A percentile compares a stretch with the other conserved stretches of the same genome.
phyloP scores from a whole-genome alignment of 2,113 vertebrate species.

The Trachemys scripta region DNA sequence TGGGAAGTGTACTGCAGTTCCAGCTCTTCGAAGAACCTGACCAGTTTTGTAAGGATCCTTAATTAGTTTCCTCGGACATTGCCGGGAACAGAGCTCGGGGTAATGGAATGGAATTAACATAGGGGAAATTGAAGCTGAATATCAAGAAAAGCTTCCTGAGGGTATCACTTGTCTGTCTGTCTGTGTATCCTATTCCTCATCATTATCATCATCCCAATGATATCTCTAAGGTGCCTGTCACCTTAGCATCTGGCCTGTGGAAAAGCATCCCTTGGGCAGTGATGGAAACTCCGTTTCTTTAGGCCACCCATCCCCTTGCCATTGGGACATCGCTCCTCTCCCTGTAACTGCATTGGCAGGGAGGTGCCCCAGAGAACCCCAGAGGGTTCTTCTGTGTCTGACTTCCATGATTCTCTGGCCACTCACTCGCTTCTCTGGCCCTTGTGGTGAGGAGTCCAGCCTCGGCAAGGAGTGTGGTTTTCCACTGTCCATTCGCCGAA shows the following conservation, averaged over 20 bases:
- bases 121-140: not conserved
- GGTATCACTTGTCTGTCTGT: not conserved
- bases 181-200: not conserved
- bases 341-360: not conserved
- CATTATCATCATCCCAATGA: not conserved
- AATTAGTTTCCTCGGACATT: not conserved
- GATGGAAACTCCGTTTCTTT: not conserved
- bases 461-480: rapidly evolving
- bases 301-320: rapidly evolving
- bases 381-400: not conserved
- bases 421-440: rapidly evolving
- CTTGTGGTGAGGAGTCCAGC: rapidly evolving
- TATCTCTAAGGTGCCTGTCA: not conserved
- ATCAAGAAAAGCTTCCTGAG: not conserved
- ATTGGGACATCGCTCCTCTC: not conserved
- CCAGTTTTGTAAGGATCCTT: not conserved
- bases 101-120: not conserved
- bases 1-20: not conserved
- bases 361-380: rapidly evolving
- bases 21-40: not conserved
- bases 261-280: rapidly evolving
- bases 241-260: not conserved
- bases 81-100: not conserved
- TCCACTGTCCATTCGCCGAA: not conserved
- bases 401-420: rapidly evolving